Conservation (phyloP, 2,888 invertebrate species). For the Dynastes tityus region DNA sequence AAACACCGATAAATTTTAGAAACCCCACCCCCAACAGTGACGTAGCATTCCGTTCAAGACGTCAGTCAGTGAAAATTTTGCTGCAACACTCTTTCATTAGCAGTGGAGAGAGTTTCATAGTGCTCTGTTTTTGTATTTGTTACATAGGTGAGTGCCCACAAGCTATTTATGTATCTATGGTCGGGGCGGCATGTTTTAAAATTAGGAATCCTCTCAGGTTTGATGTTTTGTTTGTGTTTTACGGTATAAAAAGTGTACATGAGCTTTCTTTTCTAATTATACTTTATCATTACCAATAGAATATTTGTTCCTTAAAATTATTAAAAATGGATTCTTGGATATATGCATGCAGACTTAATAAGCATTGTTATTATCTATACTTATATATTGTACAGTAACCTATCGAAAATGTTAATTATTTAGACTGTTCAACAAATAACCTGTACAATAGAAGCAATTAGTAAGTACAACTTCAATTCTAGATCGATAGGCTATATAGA, state of each 20-base stretch:
- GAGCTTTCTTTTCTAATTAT: no score
- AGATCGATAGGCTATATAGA: no score
- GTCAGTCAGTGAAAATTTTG: constrained; percentile 45
- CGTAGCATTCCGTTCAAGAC: constrained; percentile 38
- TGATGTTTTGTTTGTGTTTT: neutral
- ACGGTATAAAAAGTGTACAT: no score
- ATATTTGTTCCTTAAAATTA: no score
- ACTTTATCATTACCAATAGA: no score
- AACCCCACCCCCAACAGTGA: constrained; percentile 48
- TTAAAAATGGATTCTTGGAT: no score
- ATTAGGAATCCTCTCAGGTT: constrained; percentile 20
- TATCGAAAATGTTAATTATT: no score
- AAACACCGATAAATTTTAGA: constrained; percentile 30
- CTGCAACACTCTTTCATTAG: constrained; percentile 46
- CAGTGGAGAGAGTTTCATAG: constrained; percentile 44
- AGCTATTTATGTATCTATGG: constrained; percentile 40
- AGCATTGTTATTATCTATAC: no score
- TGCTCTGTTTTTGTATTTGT: constrained; percentile 27
- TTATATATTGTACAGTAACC: no score
- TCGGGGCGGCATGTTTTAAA: constrained; percentile 19
- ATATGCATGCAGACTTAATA: no score
- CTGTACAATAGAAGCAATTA: neutral
- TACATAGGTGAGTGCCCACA: constrained; percentile 47
- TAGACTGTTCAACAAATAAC: no score
- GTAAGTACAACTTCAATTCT: no score